Evolutionary conservation across 2,888 invertebrate genomes (phyloP).

Genomic region (Macropis europaea): DNA sequence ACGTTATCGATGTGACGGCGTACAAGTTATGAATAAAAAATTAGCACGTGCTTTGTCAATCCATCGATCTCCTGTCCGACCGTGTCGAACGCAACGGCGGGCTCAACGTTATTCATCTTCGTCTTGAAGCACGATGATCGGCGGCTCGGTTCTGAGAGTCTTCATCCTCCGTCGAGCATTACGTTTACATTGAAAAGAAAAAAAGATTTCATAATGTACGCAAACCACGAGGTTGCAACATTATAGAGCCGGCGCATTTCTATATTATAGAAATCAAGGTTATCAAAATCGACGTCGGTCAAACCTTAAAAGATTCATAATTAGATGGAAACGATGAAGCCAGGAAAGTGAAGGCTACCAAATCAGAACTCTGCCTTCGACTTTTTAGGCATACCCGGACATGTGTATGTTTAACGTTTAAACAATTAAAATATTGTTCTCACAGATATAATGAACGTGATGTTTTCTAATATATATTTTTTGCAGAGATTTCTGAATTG

Average conservation of each 20-base stretch:
- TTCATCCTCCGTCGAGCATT: no score
- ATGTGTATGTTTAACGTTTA: no score
- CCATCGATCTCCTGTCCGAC: not conserved
- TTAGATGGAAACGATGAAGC: slow-evolving; percentile 20
- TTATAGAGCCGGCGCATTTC: no score
- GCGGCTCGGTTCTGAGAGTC: no score
- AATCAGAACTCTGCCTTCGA: slow-evolving; percentile 4
- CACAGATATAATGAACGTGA: no score
- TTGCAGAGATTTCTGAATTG: no score
- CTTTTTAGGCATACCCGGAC: no score
- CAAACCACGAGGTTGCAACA: not conserved
- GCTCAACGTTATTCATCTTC: not conserved
- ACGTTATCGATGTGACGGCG: not conserved
- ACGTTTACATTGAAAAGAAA: no score
- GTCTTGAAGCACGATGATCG: not conserved
- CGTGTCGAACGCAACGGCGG: not conserved
- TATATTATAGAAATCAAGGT: not conserved
- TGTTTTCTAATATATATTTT: no score
- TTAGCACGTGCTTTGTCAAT: not conserved
- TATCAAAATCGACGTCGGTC: slow-evolving; percentile 10
- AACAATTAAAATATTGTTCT: not conserved
- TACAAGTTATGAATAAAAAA: slow-evolving; percentile 13
- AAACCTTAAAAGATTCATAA: slow-evolving; percentile 30
- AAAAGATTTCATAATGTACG: not conserved
- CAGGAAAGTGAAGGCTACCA: not conserved